Conservation (phyloP, 2,888 invertebrate species). For the Onchidella celtica region DNA sequence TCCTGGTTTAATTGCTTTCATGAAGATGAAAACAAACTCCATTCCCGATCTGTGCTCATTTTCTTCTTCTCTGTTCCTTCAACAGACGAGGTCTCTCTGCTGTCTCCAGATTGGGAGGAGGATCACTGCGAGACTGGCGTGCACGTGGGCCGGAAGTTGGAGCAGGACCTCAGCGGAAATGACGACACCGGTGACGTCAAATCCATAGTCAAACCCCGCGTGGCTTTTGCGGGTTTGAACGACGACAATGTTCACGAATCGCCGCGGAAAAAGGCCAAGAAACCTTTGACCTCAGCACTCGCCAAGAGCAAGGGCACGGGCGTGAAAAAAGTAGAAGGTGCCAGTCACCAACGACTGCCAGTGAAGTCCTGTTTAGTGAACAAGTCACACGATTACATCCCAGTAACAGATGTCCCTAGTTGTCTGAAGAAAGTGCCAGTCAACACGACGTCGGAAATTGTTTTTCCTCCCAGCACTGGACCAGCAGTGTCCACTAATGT, state of each 20-base stretch:
- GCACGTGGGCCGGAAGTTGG: neutral
- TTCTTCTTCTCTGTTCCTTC: too few species aligned
- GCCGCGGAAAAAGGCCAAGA: neutral
- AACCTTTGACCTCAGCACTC: neutral
- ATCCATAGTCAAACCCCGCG: neutral
- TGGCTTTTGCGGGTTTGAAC: constrained; percentile 30
- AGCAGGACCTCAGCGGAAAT: neutral
- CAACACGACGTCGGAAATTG: neutral
- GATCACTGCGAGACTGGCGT: constrained; percentile 12
- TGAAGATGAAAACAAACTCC: too few species aligned
- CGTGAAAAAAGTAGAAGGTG: neutral
- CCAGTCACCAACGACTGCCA: neutral
- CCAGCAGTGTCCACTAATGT: neutral
- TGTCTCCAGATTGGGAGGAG: constrained; percentile 43
- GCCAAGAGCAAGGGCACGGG: neutral
- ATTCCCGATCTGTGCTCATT: too few species aligned
- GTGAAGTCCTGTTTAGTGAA: neutral
- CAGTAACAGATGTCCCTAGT: neutral
- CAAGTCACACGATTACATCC: neutral
- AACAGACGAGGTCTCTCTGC: constrained; percentile 36
- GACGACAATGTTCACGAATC: neutral
- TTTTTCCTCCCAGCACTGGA: neutral
- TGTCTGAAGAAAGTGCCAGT: neutral
- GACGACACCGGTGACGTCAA: neutral
- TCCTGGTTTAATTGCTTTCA: too few species aligned